A percentile compares a stretch with the other conserved stretches of the same genome.
These are phyloP conservation scores for Melanerpes formicivorus DNA, from an alignment of 2,113 vertebrate species.

Conservation along the genomic window DNA sequence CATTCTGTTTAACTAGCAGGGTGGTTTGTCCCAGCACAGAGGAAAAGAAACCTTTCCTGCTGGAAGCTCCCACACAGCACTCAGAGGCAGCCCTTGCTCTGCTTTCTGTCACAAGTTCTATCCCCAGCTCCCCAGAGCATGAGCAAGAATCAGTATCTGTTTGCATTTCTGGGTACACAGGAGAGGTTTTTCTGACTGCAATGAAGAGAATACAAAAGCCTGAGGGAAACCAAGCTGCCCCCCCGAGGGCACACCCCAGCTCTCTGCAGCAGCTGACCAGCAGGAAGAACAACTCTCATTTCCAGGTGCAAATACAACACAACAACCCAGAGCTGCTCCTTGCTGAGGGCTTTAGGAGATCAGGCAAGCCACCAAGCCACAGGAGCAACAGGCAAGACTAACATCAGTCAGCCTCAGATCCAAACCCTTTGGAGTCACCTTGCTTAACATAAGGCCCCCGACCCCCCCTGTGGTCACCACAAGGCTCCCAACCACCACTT, in stretches of 20 bases:
- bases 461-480: not conserved
- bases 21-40: not conserved
- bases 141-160: not conserved
- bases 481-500: not conserved
- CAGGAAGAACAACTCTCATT: not conserved
- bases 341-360: not conserved
- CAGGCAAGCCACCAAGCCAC: not conserved
- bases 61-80: not conserved
- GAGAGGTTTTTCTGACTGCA: not conserved
- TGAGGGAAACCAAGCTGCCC: not conserved
- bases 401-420: not conserved
- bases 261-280: not conserved
- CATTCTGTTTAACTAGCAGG: not conserved
- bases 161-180: not conserved
- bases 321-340: not conserved
- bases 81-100: not conserved
- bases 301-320: not conserved
- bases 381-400: not conserved
- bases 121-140: not conserved
- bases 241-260: not conserved
- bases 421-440: not conserved
- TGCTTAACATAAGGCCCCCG: not conserved
- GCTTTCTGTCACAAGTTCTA: not conserved
- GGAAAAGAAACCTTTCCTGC: not conserved
- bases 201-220: not conserved